phyloP scores from a whole-genome alignment of 1,140 invertebrate genomes.

The Trypoxylus dichotomus region DNA sequence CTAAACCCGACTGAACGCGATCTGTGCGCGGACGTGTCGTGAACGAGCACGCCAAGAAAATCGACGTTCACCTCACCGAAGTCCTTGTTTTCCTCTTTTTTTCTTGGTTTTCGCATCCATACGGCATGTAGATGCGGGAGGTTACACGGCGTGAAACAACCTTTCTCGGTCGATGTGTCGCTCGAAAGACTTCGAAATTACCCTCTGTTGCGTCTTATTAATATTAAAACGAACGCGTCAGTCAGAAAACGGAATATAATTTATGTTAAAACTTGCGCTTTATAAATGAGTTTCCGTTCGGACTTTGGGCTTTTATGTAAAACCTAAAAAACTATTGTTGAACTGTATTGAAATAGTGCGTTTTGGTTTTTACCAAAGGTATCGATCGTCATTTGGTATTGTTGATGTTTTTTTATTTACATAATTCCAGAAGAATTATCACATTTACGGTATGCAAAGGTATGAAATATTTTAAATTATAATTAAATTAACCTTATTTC shows the following conservation, averaged over 20 bases:
- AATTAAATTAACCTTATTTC: too few species aligned
- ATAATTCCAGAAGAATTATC: too few species aligned
- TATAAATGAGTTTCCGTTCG: too few species aligned
- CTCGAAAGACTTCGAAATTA: not conserved
- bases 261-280: not conserved
- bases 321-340: too few species aligned
- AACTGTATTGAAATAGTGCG: too few species aligned
- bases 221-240: not conserved
- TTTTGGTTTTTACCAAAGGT: too few species aligned
- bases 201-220: not conserved
- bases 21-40: not conserved
- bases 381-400: too few species aligned
- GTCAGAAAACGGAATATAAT: not conserved
- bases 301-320: too few species aligned
- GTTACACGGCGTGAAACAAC: not conserved
- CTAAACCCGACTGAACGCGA: not conserved
- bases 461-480: too few species aligned
- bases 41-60: not conserved
- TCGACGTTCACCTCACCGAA: not conserved
- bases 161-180: not conserved
- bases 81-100: not conserved
- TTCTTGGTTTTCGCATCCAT: not conserved
- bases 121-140: not conserved
- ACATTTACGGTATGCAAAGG: too few species aligned
- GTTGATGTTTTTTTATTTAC: too few species aligned